These are phyloP conservation scores for Leptobrachium leishanense DNA, from an alignment of 2,113 vertebrate species.

Conservation along the genomic window DNA sequence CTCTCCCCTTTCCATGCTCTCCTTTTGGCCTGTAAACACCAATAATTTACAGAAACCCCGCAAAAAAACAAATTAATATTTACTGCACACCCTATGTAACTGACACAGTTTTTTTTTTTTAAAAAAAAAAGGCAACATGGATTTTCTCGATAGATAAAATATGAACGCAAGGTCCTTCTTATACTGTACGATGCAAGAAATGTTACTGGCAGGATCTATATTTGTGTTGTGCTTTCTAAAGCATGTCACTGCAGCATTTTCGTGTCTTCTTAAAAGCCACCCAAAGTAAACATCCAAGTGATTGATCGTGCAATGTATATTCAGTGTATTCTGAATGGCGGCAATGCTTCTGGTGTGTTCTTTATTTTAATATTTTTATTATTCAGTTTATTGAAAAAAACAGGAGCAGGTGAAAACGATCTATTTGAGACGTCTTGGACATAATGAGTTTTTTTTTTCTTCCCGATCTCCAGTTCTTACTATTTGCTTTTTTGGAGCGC, in stretches of 20 bases:
- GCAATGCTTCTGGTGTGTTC: neutral
- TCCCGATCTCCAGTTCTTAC: neutral
- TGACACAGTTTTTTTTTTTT: too few species aligned
- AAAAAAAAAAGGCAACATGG: too few species aligned
- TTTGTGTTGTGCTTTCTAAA: slow-evolving; percentile 1
- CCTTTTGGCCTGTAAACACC: too few species aligned
- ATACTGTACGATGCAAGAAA: too few species aligned
- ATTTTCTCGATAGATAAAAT: too few species aligned
- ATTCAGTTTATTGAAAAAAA: neutral
- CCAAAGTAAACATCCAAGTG: slow-evolving; percentile 6
- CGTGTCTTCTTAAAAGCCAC: neutral
- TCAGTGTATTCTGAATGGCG: neutral
- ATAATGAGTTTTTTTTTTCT: neutral
- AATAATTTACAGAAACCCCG: too few species aligned
- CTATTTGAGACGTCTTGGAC: neutral
- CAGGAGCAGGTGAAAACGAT: neutral
- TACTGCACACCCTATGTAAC: too few species aligned
- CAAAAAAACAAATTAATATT: too few species aligned
- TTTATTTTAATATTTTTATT: neutral
- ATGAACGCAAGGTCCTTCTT: too few species aligned
- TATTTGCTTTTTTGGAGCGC: too few species aligned
- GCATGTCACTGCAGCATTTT: slow-evolving; percentile 2
- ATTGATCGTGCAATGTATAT: neutral
- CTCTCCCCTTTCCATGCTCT: too few species aligned
- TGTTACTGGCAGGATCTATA: too few species aligned